Evolutionary conservation across 64 coral and sea anemone species (phyloP), one percentile per base, ranked within the genome.

Genomic region (Cladopsammia gracilis): DNA sequence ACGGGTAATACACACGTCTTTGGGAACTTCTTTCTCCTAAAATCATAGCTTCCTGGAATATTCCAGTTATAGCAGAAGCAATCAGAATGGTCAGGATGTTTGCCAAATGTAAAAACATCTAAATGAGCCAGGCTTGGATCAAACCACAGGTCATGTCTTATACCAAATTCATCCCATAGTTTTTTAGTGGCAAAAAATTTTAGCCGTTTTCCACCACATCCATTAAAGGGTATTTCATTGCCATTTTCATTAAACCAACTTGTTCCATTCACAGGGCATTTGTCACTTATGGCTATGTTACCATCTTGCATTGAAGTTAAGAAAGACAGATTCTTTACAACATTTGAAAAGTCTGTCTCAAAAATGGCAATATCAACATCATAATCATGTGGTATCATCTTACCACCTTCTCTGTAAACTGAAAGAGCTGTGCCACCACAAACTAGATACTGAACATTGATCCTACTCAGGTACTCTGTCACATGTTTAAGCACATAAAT

Each of bases 61-160:
- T 77, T 77, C 75, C 75, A 77, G 20, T 77, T 77, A 20, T 77
- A 77, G 8, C 75, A 77, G 12, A 77, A 77, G 11, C 75, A 77
- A 54, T n/a, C 4, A 25, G 48, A 18, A 25, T 77, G 20, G 22
- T 77, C 75, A 11, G 75, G 75, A 56, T 77, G 75, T 12, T 56
- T 20, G 13, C 48, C 48, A 77, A 77, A 77, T 1, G 75, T 77
- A 24, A 77, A 77, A 18, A 77, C 48, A 77, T 77, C 75, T 25
- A 77, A 57, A 77, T 77, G 75, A 54, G 48, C 75, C 2, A 77
- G 50, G 10, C 20, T 54, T 12, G 75, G 20, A 54, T 77, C 75
- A 77, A 77, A 77, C 20, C 20, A 7, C 23, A 77, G 10, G 53
- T 77, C 75, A 1, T 9, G 7, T 57, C 75, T 23, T 24, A 77